Evolutionary conservation across 2,113 vertebrate genomes (phyloP).

Genomic region (Barnardius zonarius): DNA sequence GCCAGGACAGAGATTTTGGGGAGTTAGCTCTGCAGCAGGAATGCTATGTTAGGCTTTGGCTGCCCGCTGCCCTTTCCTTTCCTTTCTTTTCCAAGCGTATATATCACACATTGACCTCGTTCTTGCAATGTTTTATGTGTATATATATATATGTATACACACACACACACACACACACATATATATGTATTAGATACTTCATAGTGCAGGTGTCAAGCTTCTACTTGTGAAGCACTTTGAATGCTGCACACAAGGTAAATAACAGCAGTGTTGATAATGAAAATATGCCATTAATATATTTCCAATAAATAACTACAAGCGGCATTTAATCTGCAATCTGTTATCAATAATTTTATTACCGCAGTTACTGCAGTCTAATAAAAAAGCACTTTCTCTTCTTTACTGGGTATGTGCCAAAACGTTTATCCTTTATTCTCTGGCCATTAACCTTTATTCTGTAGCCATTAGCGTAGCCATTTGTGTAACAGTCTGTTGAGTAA

Average conservation of each 20-base stretch:
- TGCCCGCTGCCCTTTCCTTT: neutral
- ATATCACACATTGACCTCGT: too few relatives aligned
- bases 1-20: neutral
- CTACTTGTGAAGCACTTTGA: neutral
- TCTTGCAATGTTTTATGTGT: neutral
- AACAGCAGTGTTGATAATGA: constrained; percentile 21
- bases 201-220: neutral
- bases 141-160: neutral
- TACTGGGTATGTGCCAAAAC: constrained; percentile 61
- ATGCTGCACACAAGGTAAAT: neutral
- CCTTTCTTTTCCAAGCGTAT: neutral
- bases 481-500: constrained; percentile 49
- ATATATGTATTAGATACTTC: neutral
- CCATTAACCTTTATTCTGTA: constrained; percentile 67
- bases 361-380: constrained; percentile 47
- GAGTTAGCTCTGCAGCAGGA: neutral
- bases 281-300: constrained; percentile 44
- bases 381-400: constrained; percentile 62
- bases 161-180: too few relatives aligned
- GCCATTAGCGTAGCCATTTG: constrained; percentile 59
- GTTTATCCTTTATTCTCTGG: constrained; percentile 62
- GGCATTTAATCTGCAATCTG: constrained; percentile 38
- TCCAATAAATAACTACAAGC: constrained; percentile 30
- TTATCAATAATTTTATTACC: constrained; percentile 66
- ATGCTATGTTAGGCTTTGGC: neutral